These are phyloP conservation scores for Nothura maculosa DNA, from an alignment of 2,797 vertebrate species.

Conservation along the genomic window DNA sequence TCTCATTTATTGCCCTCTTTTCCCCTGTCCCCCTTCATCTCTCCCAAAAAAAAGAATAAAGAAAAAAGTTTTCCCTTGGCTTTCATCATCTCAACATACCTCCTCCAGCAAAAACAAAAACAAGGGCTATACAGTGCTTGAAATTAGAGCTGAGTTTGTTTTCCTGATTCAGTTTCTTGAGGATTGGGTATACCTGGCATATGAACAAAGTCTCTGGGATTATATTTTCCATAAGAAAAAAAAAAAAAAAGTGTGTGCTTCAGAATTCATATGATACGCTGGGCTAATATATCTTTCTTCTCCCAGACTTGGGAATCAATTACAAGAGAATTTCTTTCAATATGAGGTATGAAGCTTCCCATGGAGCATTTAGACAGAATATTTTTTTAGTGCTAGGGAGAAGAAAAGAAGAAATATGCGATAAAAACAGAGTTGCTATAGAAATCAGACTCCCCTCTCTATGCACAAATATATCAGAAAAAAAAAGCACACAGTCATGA, in stretches of 20 bases:
- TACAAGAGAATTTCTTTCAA: background rate
- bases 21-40: too few species aligned
- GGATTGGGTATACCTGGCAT: background rate
- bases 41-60: background rate
- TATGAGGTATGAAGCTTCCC: background rate
- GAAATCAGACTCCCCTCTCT: background rate
- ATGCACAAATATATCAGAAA: background rate
- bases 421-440: background rate
- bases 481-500: background rate
- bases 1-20: background rate
- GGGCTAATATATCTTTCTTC: background rate
- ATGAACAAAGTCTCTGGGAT: background rate
- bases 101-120: background rate
- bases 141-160: background rate
- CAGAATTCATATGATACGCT: background rate
- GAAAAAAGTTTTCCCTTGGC: background rate
- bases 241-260: background rate
- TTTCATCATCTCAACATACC: background rate
- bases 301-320: background rate
- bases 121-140: background rate
- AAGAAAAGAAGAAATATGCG: background rate
- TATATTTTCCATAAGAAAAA: background rate
- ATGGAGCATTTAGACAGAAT: background rate
- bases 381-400: background rate
- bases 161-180: background rate